phyloP scores from a whole-genome alignment of 2,888 invertebrate species.

The Laothoe populi region DNA sequence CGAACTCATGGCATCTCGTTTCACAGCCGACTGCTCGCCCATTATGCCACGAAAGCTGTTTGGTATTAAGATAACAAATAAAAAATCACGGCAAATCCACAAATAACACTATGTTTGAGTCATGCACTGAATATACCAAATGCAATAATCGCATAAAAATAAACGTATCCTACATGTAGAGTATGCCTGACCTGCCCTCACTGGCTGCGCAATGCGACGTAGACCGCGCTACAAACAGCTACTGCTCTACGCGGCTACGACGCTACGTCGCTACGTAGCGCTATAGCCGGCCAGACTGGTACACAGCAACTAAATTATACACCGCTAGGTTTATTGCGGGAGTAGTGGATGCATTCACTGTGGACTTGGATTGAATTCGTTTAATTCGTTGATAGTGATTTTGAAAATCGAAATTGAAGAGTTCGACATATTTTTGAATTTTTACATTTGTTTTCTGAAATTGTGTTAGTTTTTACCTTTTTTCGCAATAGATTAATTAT shows the following conservation, averaged over 20 bases:
- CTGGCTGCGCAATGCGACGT: constrained; percentile 61
- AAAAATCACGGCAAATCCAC: too few species aligned
- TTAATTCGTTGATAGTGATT: constrained; percentile 27
- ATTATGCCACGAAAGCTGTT: too few species aligned
- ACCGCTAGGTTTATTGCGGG: constrained; percentile 69
- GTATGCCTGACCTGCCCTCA: constrained; percentile 67
- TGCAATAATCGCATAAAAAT: constrained; percentile 2
- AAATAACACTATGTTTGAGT: not conserved
- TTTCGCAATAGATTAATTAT: too few species aligned
- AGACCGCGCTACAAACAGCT: constrained; percentile 33
- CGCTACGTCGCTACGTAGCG: constrained; percentile 29
- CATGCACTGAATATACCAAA: not conserved
- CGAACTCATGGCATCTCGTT: too few species aligned
- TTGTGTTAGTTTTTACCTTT: too few species aligned
- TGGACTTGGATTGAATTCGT: constrained; percentile 48
- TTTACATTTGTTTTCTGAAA: too few species aligned
- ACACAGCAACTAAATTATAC: constrained; percentile 72
- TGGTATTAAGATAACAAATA: too few species aligned
- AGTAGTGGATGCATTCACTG: constrained; percentile 44
- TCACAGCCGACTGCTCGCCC: too few species aligned
- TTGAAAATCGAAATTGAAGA: not conserved
- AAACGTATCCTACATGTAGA: not conserved
- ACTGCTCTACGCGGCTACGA: constrained; percentile 3
- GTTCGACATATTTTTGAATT: too few species aligned
- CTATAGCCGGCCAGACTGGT: constrained; percentile 58